phyloP scores from a whole-genome alignment of 2,888 invertebrate genomes.

The Vannuccia rotundouncinata region DNA sequence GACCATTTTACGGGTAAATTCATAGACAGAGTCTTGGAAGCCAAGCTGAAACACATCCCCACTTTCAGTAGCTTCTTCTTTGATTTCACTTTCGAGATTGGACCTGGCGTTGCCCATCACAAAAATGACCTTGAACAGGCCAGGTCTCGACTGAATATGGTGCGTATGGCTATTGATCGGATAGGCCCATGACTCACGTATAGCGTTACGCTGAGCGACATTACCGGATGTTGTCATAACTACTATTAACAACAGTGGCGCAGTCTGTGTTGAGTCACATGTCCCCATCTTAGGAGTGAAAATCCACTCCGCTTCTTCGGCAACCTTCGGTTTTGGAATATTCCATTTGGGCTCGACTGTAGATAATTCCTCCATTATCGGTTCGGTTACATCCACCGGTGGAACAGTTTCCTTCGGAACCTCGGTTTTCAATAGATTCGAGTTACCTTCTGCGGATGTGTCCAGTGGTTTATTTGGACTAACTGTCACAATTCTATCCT shows the following conservation, averaged over 20 bases:
- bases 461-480: no score
- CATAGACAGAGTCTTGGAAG: constrained; percentile 41
- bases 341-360: not conserved
- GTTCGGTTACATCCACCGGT: not conserved
- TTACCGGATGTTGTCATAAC: constrained; percentile 22
- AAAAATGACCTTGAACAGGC: constrained; percentile 27
- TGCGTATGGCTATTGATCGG: constrained; percentile 12
- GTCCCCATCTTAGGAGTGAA: not conserved
- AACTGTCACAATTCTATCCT: no score
- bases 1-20: constrained; percentile 42
- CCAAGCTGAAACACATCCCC: constrained; percentile 41
- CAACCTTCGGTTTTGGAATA: not conserved
- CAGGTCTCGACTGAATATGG: not conserved
- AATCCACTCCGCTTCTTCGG: not conserved
- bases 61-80: constrained; percentile 36
- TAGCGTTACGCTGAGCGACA: constrained; percentile 33
- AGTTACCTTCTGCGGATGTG: no score
- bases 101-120: constrained; percentile 7
- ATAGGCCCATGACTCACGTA: constrained; percentile 32
- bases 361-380: not conserved
- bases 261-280: not conserved
- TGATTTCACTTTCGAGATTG: constrained; percentile 30
- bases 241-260: constrained; percentile 31
- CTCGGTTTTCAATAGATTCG: no score
- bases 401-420: not conserved